A percentile compares a stretch with the other conserved stretches of the same genome.
Evolutionary conservation across 2,888 invertebrate genomes (phyloP).

Genomic region (Nudaria mundana): DNA sequence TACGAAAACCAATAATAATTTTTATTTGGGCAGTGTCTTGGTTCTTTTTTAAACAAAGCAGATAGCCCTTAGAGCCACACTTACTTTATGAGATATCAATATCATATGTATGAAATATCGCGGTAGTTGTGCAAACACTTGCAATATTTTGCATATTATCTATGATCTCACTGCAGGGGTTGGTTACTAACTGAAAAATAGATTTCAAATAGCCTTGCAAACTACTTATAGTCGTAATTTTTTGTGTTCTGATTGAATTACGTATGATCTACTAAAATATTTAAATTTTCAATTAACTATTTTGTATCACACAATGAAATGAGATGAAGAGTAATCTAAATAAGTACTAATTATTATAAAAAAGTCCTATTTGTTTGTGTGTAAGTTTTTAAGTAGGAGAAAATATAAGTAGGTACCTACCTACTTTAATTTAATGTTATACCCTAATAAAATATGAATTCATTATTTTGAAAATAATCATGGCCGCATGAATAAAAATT

Average conservation of each 20-base stretch:
- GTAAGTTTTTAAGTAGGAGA: not conserved
- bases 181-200: constrained; percentile 27
- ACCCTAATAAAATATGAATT: too few species aligned
- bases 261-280: too few species aligned
- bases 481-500: constrained; percentile 14
- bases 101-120: constrained; percentile 34
- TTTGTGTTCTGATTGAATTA: too few species aligned
- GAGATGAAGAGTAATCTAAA: too few species aligned
- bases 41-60: not conserved
- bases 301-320: too few species aligned
- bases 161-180: constrained; percentile 22
- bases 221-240: too few species aligned
- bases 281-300: too few species aligned
- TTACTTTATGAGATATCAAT: constrained; percentile 27
- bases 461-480: constrained; percentile 31
- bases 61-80: not conserved
- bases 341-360: too few species aligned
- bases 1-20: too few species aligned
- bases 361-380: too few species aligned
- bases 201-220: too few species aligned
- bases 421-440: not conserved
- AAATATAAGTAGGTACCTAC: not conserved
- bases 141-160: constrained; percentile 46
- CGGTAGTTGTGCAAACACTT: constrained; percentile 26
- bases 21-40: too few species aligned